Conservation (phyloP, 2,797 vertebrate species). For the Sebastes nivosus region DNA sequence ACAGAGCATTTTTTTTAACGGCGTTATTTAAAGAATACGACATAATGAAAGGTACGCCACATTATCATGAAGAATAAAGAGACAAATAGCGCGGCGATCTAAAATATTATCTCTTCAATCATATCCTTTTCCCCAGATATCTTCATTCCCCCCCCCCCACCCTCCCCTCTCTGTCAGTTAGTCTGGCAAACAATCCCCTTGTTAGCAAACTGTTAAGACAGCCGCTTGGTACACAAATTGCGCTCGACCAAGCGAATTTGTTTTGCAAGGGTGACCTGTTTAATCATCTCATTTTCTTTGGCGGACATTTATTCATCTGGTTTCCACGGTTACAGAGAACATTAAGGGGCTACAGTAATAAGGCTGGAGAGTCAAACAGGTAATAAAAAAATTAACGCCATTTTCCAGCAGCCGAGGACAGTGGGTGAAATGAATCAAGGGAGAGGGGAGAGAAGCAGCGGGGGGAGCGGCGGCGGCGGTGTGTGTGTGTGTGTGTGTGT, state of each 20-base stretch:
- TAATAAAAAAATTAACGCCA: conserved; percentile 99
- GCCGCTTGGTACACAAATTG: conserved; percentile 86
- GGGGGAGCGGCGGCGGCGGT: conserved; percentile 63
- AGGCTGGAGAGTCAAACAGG: conserved; percentile 99
- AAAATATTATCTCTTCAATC: conserved; percentile 80
- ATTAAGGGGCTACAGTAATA: conserved; percentile 99
- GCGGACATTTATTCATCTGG: conserved; percentile 99
- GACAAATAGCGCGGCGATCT: conserved; percentile 61
- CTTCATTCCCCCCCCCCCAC: conserved; percentile 37
- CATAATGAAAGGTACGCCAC: conserved; percentile 22
- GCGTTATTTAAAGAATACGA: conserved; percentile 5
- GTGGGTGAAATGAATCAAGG: conserved; percentile 91
- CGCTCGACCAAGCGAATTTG: conserved; percentile 93
- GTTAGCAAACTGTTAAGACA: conserved; percentile 89
- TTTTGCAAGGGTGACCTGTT: conserved; percentile 99
- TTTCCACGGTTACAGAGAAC: conserved; percentile 99
- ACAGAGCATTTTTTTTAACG: background rate
- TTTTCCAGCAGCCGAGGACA: conserved; percentile 91
- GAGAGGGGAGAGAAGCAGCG: conserved; percentile 78
- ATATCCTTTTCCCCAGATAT: conserved; percentile 71
- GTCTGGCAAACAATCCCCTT: conserved; percentile 87
- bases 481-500: background rate
- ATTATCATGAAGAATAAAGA: conserved; percentile 54
- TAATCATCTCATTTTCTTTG: conserved; percentile 99
- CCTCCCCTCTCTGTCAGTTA: conserved; percentile 70